Base-by-base conservation (phyloP, 2,797 vertebrate species). In the Paguma larvata region DNA sequence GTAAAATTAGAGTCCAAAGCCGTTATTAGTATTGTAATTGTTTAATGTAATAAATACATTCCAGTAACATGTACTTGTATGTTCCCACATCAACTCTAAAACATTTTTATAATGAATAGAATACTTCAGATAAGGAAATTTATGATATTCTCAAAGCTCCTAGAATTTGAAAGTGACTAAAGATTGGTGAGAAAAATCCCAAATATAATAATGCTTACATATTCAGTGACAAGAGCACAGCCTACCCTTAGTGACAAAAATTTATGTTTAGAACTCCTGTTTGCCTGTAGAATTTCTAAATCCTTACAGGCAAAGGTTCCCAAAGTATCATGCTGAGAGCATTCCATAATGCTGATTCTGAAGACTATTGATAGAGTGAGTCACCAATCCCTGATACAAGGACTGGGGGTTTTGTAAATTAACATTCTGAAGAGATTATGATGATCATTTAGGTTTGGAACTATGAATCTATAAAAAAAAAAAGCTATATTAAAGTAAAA, bases 111-210 rank as follows among this genome's bases (percentile, higher is more conserved):
- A 19, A 82, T 89, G 27, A 80, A 12, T 19, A 85, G 7, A 62
- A 85, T 80, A 68, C 38, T 59, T 68, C 80, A 34, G 34, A 94
- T 11, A 48, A 46, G 9, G 32, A 67, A 56, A 65, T 85, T 48
- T 46, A 34, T 44, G n/a, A 79, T 67, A 73, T 73, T 79, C 41
- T 67, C 32, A 56, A 89, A 77, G 25, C 18, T 82, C 63, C 44
- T 86, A 68, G 44, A 92, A 85, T 75, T 65, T 68, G 34, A 75
- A 68, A 53, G 8, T 92, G 27, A 85, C 48, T 89, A 94, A 56
- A 46, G 25, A 10, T 30, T 82, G 12, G 32, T 86, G 15, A 95
- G 63, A 80, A 85, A 97, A 84, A 44, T 5, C 5, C 30, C 38
- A 67, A 88, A 41, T 75, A 62, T 75, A 80, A 85, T 59, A 78